Percentiles rank a stretch among this genome's conserved stretches.
These are phyloP conservation scores for Actias luna DNA, from an alignment of 2,888 invertebrate species.

Conservation along the genomic window DNA sequence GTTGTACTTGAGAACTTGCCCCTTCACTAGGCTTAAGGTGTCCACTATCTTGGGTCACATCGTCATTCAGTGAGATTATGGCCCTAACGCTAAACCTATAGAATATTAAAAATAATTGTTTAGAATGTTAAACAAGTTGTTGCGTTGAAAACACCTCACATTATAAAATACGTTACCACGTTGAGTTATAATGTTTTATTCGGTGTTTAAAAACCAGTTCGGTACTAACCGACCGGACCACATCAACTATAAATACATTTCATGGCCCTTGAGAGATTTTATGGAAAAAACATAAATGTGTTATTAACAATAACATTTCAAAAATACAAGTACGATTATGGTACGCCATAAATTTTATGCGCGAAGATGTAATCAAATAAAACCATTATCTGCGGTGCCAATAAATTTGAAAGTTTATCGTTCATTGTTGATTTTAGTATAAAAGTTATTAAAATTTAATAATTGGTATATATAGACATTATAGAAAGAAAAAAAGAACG, in stretches of 20 bases:
- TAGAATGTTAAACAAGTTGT: no score
- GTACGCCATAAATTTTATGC: background rate
- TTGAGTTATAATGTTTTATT: background rate
- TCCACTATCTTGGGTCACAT: no score
- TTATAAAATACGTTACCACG: background rate
- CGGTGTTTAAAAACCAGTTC: background rate
- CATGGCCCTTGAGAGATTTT: background rate
- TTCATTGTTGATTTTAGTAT: background rate
- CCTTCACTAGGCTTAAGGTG: no score
- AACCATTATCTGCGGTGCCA: background rate
- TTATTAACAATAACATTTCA: background rate
- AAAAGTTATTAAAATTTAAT: background rate
- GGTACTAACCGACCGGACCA: background rate
- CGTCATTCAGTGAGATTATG: no score
- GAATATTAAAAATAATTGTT: no score
- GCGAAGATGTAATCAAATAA: conserved; percentile 1
- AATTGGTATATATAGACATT: background rate
- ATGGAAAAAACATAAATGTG: background rate
- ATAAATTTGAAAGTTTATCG: background rate
- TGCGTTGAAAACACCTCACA: no score
- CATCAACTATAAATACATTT: background rate
- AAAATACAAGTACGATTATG: background rate
- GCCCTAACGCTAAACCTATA: no score
- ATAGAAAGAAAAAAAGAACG: no score
- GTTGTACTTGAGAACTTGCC: no score